Percentiles rank a stretch among this genome's conserved stretches.
Conservation (phyloP, 2,113 vertebrate species). For the Pangasianodon hypophthalmus region DNA sequence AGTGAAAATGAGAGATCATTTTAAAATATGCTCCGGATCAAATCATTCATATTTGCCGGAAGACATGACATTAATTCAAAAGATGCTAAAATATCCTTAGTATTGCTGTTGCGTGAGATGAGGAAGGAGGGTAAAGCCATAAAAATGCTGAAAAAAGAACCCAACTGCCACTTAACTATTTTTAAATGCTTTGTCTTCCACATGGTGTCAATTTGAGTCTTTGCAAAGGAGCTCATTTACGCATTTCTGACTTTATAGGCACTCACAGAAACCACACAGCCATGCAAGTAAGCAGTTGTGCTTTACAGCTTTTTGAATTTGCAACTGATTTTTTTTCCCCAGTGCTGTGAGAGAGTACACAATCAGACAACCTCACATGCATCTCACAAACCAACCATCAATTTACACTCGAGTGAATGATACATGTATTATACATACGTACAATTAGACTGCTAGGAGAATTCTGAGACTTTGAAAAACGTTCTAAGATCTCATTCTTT, state of each 20-base stretch:
- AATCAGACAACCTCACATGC: neutral
- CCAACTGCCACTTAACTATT: slow-evolving; percentile 66
- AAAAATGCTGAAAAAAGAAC: slow-evolving; percentile 65
- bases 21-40: neutral
- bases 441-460: neutral
- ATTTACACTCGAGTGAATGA: neutral
- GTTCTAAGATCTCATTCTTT: neutral
- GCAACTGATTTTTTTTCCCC: slow-evolving; percentile 56
- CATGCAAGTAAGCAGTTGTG: slow-evolving; percentile 55
- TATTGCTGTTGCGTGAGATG: slow-evolving; percentile 66
- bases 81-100: slow-evolving; percentile 47
- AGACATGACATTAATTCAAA: slow-evolving; percentile 36
- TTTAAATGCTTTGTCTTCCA: slow-evolving; percentile 73
- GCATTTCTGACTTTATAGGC: slow-evolving; percentile 69
- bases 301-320: slow-evolving; percentile 62
- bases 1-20: slow-evolving; percentile 12
- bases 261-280: slow-evolving; percentile 66
- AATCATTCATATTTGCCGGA: neutral
- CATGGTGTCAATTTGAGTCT: slow-evolving; percentile 75
- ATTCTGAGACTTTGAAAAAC: neutral
- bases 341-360: slow-evolving; percentile 8
- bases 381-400: slow-evolving; percentile 1
- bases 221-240: slow-evolving; percentile 72
- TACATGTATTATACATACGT: neutral
- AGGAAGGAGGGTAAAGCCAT: slow-evolving; percentile 54